Base-by-base conservation (phyloP, 2,888 invertebrate genomes). In the Pristionchus mayeri region DNA sequence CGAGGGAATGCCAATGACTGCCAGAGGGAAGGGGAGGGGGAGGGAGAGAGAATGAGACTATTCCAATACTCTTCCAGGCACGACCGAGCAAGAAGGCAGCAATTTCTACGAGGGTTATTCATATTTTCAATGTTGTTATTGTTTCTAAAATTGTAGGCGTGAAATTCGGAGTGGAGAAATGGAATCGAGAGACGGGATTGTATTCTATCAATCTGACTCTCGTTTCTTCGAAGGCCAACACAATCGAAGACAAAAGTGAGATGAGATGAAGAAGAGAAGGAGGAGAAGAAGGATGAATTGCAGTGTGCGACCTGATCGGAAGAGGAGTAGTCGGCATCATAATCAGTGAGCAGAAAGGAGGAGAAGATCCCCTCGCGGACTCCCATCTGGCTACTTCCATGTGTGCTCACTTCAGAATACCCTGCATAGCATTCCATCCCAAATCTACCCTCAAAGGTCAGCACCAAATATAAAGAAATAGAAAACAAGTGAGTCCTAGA, bases 261-360 rank as follows among this genome's bases (percentile, higher is more conserved):
- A n/a, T 50, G 34, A 78, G 27, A 78, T 50, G 11, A 78, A 52
- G 30, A 50, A 44, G 18, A 50, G 21, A 50, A 78, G n/a, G 40
- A n/a, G n/a, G 52, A 78, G 50, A 78, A 11, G 78, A 78, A 50
- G 24, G 30, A 63, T 16, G 27, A 16, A 81, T 24, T 89, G 85
- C 86, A 90, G 91, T 92, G 85, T 92, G 92, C 85, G 92, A 92
- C 48, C 85, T 92, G 34, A 85, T 92, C 40, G 91, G 91, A 63
- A 89, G 90, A 84, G 87, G 89, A n/a, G 86, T 91, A 60, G 88
- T 90, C 2, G 92, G 89, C n/a, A 81, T 92, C 9, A 86, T 92
- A 18, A 84, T 92, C 18, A 87, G 90, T 21, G 85, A 88, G 4
- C 87, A 86, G 24, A 63, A 63, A 30, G 16, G 27, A 11, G 63